phyloP scores from a whole-genome alignment of 2,797 vertebrate genomes.

The Catharus ustulatus region DNA sequence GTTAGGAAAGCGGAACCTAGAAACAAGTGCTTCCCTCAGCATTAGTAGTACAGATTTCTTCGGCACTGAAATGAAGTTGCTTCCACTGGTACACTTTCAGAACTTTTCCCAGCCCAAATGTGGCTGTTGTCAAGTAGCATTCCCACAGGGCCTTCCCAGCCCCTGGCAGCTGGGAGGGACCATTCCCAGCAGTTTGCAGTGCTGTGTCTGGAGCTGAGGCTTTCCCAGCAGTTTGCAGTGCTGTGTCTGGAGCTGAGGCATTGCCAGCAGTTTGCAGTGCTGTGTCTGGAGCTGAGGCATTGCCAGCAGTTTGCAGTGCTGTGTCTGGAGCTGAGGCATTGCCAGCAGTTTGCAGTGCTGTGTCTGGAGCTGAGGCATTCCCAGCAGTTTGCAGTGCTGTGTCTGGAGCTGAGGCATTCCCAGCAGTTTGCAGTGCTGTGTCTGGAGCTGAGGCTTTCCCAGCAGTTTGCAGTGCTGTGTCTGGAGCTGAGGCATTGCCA shows the following conservation, averaged over 20 bases:
- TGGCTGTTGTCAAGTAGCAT: background rate
- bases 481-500: background rate
- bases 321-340: background rate
- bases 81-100: background rate
- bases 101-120: background rate
- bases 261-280: background rate
- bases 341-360: rapidly evolving
- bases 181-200: background rate
- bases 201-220: background rate
- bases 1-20: background rate
- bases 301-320: background rate
- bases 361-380: background rate
- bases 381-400: too few species aligned
- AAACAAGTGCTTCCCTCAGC: background rate
- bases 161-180: background rate
- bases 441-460: background rate
- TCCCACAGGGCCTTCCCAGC: background rate
- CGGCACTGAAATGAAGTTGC: background rate
- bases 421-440: rapidly evolving
- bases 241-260: background rate
- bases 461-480: too few species aligned
- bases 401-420: background rate
- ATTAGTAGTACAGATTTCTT: background rate
- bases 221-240: background rate
- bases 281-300: background rate